A percentile compares a stretch with the other conserved stretches of the same genome.
Conservation (phyloP, 2,113 vertebrate species). For the Cryptoleucopteryx plumbea region DNA sequence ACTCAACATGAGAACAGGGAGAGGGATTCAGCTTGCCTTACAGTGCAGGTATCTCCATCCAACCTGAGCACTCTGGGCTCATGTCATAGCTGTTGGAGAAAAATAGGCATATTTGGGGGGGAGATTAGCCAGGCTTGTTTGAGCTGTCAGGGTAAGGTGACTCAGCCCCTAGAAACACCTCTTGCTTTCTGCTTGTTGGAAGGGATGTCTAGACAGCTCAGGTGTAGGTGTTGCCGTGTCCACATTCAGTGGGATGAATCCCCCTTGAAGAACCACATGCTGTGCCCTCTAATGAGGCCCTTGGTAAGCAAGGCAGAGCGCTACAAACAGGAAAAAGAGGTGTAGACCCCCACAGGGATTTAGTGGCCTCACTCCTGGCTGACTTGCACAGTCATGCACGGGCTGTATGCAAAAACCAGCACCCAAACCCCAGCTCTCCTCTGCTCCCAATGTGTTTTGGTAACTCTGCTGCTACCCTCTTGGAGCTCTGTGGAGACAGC, state of each 20-base stretch:
- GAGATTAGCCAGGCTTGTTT: neutral
- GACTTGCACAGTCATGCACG: neutral
- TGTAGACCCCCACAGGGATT: neutral
- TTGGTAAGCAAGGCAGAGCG: neutral
- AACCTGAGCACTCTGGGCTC: neutral
- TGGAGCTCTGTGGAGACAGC: neutral
- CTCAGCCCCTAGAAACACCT: neutral
- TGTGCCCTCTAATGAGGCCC: neutral
- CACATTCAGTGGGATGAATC: neutral
- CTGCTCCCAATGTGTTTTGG: neutral
- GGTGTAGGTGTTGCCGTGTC: fast-evolving
- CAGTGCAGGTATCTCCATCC: neutral
- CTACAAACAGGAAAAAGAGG: neutral
- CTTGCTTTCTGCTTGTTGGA: neutral
- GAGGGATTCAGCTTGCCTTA: neutral
- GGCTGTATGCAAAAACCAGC: neutral
- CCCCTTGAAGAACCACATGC: neutral
- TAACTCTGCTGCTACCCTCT: neutral
- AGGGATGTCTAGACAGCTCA: neutral
- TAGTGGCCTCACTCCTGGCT: neutral
- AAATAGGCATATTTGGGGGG: neutral
- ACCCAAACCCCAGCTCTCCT: neutral
- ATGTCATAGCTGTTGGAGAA: neutral
- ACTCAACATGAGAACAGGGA: neutral
- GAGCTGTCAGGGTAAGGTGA: neutral